Base-by-base conservation (phyloP, 2,797 vertebrate genomes). In the Rhabdophis nuchalis region DNA sequence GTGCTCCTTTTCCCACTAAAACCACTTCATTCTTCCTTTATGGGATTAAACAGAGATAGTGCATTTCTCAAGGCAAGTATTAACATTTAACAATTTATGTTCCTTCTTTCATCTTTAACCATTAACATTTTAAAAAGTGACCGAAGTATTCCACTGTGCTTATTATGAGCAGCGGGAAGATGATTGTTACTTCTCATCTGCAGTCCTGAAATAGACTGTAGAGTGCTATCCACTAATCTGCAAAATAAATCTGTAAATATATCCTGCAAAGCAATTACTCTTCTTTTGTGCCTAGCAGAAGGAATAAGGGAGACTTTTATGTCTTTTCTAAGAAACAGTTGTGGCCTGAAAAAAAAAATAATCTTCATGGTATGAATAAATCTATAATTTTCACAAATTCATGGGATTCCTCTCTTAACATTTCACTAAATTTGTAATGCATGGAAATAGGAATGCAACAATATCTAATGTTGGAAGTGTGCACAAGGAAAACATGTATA, bases 51-150 rank as follows among this genome's bases (percentile, higher is more conserved):
- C 64, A 91, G 41, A 25, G 1, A 0, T 89, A 64, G 4, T 82
- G 7, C 27, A 46, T 5, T 93, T 92, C 89, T 56, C 29, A 68
- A 25, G 1, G 14, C 4, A 89, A 14, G 90, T 88, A 85, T 68
- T 90, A 13, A 86, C 87, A n/a, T 88, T 82, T 82, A 36, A 36
- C 52, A 18, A 57, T 50, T 53, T 88, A 25, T 2, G 1, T 6
- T 72, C 32, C 29, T 92, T 2, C 18, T 0, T 89, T 93, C 1
- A 87, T 2, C 87, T 72, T 57, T 13, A 4, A 56, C 57, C 88
- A 85, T 91, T 54, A 82, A 86, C 6, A 88, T 1, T 56, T 88
- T 11, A 72, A 20, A 92, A 89, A 92, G 60, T 29, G 89, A 91
- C 12, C 0, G 25, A 86, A 82, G 57, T n/a, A 23, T 86, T 90